Base-by-base conservation (phyloP, 2,888 invertebrate genomes). In the Scrobipalpa atriplicella region DNA sequence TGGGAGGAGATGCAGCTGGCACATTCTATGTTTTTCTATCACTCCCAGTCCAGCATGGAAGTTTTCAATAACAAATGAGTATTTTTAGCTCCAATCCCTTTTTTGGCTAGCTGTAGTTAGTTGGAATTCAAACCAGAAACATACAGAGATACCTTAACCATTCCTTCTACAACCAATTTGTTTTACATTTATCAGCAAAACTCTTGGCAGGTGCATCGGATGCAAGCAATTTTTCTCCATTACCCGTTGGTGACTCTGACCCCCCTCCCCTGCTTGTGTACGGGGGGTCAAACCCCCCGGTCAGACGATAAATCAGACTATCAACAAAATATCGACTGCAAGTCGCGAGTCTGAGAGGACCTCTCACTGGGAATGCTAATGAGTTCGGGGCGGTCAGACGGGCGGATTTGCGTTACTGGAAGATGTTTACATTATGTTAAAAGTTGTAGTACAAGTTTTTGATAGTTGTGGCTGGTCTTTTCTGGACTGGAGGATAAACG, bases 221-320 rank as follows among this genome's bases (percentile, higher is more conserved):
- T 62, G 62, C 62, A 19, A n/a, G 36, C 71, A 69, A 72, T 72
- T 71, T 72, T 71, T 72, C 70, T 65, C 70, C 71, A 73, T 73
- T 73, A 72, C 36, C 62, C 1, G n/a, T 47, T 10, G 61, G 39
- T 58, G 54, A 52, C 19, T 60, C 54, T 65, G 65, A 66, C 70
- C 66, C 69, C 68, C 70, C 63, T 64, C 66, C 67, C 68, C 66
- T 70, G 67, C 11, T 13, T 11, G 43, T 11, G 43, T 11, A n/a
- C 13, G 43, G 43, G 43, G 43, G 43, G 13, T 43, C 43, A 43
- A 43, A 11, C 43, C 43, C 68, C 69, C 62, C 64, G 58, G 64
- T 64, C 69, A 66, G 73, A 69, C 77, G 68, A 86, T 86, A 86
- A 86, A 85, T 87, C 86, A 83, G 82, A 83, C 78, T 84, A 81